Percentiles rank a stretch among this genome's conserved stretches.
Conservation (phyloP, 2,888 invertebrate genomes). For the Ormyrus rosae region DNA sequence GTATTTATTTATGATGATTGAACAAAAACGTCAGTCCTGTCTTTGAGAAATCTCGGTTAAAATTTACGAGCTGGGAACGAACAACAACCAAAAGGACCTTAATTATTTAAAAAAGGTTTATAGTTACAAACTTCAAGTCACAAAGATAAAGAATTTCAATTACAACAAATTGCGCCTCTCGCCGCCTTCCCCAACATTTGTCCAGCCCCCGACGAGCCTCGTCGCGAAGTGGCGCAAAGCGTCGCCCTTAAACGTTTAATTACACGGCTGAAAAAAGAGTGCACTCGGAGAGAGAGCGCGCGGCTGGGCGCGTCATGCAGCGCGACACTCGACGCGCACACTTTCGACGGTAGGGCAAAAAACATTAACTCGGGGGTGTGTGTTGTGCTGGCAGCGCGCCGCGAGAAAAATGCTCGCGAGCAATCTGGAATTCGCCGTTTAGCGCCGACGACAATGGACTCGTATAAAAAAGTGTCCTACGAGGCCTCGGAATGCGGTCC, state of each 20-base stretch:
- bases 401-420: not conserved
- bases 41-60: too few relatives aligned
- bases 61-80: too few relatives aligned
- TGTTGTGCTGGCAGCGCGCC: not conserved
- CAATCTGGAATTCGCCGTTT: slow-evolving; percentile 53
- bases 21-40: too few relatives aligned
- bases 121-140: too few relatives aligned
- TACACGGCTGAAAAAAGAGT: slow-evolving; percentile 4
- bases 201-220: not conserved
- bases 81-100: too few relatives aligned
- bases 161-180: too few relatives aligned
- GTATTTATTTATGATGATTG: too few relatives aligned
- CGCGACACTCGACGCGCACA: not conserved
- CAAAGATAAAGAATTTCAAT: too few relatives aligned
- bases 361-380: not conserved
- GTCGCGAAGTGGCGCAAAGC: not conserved
- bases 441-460: slow-evolving; percentile 48
- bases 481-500: slow-evolving; percentile 50
- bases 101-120: too few relatives aligned
- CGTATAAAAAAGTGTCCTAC: slow-evolving; percentile 57
- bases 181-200: too few relatives aligned
- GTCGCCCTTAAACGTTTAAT: slow-evolving; percentile 23
- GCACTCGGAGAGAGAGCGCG: not conserved
- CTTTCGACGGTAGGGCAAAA: not conserved
- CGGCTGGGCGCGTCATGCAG: not conserved